Evolutionary conservation across 2,888 invertebrate genomes (phyloP), one percentile per base, ranked within the genome.

Genomic region (Micoletzkya japonica): DNA sequence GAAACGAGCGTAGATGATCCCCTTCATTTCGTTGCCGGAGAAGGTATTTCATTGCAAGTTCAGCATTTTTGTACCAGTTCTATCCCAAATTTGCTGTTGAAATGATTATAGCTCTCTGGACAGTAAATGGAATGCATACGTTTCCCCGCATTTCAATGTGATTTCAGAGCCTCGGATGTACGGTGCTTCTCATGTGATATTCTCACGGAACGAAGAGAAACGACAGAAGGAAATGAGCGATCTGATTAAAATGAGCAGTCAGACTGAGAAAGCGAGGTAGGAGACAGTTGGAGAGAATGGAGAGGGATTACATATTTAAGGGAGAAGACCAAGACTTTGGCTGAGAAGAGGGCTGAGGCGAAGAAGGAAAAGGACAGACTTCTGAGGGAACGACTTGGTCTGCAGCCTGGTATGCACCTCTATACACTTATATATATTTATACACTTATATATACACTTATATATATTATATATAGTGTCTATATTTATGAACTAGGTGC

Each of bases 171-270:
- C 49, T 28, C 69, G 69, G 2, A 39, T 69, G 56, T 69, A 69
- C 50, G 69, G 69, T 24, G 59, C 59, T 7, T 69, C 69, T 26
- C 69, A 69, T 36, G 69, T 69, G 69, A 57, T 50, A 10, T 69
- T 69, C 59, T 69, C 69, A 30, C 34, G 20, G 30, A 50, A 69
- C 26, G 69, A 57, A 44, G 69, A 69, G 36, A 69, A 39, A 26
- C 30, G 69, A 26, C 56, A 69, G 52, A 49, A 58, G 59, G 49
- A 69, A 34, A 69, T 69, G 49, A 50, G 36, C 7, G 69, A 56
- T 57, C 56, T 67, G 4, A 4, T 67, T 10, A 67, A 67, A 39
- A 67, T 67, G 67, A 67, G 50, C 57, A 57, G 14, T 4, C 39
- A 39, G 39, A 67, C 67, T 20, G 56, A 39, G 28, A 67, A 67